A percentile compares a stretch with the other conserved stretches of the same genome.
These are phyloP conservation scores for Galeruca laticollis DNA, from an alignment of 2,888 invertebrate genomes.

Conservation along the genomic window DNA sequence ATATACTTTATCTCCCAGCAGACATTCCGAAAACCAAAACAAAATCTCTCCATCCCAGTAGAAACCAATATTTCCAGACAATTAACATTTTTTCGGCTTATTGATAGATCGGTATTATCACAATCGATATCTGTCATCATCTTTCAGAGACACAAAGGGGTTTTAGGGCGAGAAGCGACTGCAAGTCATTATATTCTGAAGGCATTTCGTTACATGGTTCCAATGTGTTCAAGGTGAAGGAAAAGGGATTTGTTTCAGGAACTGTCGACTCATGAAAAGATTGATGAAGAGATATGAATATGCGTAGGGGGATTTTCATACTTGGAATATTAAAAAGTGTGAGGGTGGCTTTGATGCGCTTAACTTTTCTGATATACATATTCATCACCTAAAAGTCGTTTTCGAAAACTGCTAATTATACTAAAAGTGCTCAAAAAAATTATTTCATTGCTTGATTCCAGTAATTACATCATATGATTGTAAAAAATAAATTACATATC, in stretches of 20 bases:
- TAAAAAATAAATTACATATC: too few relatives aligned
- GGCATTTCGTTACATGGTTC: conserved; percentile 35
- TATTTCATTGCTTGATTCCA: too few relatives aligned
- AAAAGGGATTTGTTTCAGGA: conserved; percentile 47
- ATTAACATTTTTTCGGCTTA: conserved; percentile 37
- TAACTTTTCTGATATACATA: not conserved
- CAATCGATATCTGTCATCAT: conserved; percentile 43
- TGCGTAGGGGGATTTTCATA: conserved; percentile 35
- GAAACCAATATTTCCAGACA: conserved; percentile 36
- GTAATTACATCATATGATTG: too few relatives aligned
- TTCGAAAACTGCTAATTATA: too few relatives aligned
- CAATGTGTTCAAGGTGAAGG: conserved; percentile 32
- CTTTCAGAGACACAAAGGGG: conserved; percentile 39
- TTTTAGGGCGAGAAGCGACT: conserved; percentile 34
- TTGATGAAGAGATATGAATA: conserved; percentile 42
- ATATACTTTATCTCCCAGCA: conserved; percentile 6
- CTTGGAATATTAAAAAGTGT: conserved; percentile 35
- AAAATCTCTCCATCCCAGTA: conserved; percentile 18
- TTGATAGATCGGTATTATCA: conserved; percentile 37
- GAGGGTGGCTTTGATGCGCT: conserved; percentile 1
- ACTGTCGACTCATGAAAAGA: conserved; percentile 48
- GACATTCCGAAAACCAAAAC: conserved; percentile 24
- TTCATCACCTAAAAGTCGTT: too few relatives aligned
- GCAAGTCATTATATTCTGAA: conserved; percentile 41
- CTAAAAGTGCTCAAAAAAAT: too few relatives aligned